These are phyloP conservation scores for Strix aluco DNA, from an alignment of 2,113 vertebrate genomes.

Conservation along the genomic window DNA sequence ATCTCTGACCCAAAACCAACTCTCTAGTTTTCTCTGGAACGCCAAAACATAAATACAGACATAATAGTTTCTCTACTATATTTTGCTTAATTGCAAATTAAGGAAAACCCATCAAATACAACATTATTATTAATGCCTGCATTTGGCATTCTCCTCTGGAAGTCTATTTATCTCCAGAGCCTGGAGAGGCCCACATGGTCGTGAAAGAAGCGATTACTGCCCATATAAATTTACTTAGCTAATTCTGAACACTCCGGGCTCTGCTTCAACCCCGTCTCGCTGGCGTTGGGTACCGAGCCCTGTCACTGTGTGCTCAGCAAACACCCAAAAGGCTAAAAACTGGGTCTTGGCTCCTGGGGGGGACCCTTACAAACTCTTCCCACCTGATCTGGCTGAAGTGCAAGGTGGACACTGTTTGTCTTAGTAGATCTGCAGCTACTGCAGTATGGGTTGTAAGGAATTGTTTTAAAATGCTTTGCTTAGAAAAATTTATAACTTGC, in stretches of 20 bases:
- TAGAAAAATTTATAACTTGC: neutral
- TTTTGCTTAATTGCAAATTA: neutral
- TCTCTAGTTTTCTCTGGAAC: neutral
- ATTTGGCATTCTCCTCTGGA: neutral
- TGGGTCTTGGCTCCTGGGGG: neutral
- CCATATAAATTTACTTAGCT: neutral
- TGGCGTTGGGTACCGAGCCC: too few relatives aligned
- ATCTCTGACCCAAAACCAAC: neutral
- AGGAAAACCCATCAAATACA: neutral
- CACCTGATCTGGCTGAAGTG: rapidly evolving
- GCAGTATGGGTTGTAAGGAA: neutral
- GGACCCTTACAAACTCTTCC: neutral
- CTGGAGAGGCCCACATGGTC: too few relatives aligned
- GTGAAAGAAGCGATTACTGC: neutral
- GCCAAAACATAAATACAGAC: neutral
- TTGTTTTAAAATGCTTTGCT: neutral
- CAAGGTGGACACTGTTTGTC: neutral
- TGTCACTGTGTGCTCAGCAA: neutral
- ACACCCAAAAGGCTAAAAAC: neutral
- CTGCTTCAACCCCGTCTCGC: too few relatives aligned
- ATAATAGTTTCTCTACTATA: neutral
- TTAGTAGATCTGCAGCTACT: neutral
- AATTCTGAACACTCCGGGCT: neutral
- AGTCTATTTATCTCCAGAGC: neutral
- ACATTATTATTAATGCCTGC: neutral